Evolutionary conservation across 2,797 vertebrate species (phyloP).

Genomic region (Ceyx erithaca): DNA sequence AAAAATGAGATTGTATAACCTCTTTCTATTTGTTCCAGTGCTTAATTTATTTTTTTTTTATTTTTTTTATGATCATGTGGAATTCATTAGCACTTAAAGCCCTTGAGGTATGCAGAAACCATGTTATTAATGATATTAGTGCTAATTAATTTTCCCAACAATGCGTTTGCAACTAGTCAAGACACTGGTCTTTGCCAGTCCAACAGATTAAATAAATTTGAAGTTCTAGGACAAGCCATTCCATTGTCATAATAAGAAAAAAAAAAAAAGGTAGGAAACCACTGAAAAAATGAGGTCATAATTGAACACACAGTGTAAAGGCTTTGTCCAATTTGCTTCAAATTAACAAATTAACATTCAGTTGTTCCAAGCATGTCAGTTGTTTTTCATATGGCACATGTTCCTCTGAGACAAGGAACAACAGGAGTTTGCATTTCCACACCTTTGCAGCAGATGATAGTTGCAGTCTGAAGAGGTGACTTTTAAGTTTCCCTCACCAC

Average conservation of each 20-base stretch:
- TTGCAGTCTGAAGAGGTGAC: neutral
- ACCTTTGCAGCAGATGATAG: conserved; percentile 3
- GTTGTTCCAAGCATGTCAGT: neutral
- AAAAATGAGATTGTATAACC: neutral
- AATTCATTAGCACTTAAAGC: conserved; percentile 24
- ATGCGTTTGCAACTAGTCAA: conserved; percentile 20
- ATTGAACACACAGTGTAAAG: neutral
- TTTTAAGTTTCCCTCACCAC: neutral
- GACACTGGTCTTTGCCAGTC: conserved; percentile 12
- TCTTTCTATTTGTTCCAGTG: neutral
- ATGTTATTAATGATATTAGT: conserved; percentile 51
- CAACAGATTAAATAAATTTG: conserved; percentile 37
- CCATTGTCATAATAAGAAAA: neutral
- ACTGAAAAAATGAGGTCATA: neutral
- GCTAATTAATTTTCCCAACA: conserved; percentile 62
- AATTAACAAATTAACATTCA: neutral
- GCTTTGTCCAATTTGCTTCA: neutral
- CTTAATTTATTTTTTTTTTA: neutral
- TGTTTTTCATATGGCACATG: neutral
- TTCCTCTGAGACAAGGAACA: conserved; percentile 20
- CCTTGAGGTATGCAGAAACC: conserved; percentile 23
- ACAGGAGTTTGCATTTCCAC: conserved; percentile 1
- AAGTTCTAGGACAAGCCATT: neutral
- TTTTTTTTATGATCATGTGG: neutral
- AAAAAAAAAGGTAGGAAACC: neutral